These are phyloP conservation scores for Pangasius mekongensis DNA, from an alignment of 2,797 vertebrate genomes.

Conservation along the genomic window DNA sequence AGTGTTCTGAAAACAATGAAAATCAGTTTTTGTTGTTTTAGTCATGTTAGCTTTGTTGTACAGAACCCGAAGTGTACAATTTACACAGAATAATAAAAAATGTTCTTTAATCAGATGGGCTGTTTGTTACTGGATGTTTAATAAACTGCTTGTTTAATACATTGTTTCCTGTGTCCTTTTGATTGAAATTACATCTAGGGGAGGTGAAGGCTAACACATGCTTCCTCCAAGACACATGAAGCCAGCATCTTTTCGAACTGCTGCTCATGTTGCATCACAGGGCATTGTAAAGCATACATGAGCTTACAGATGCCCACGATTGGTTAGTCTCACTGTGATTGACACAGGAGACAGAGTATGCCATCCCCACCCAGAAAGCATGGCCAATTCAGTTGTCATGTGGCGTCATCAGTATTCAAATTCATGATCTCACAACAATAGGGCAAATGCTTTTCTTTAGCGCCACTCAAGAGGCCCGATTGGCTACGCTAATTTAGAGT, in stretches of 20 bases:
- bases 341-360: background rate
- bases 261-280: background rate
- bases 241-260: background rate
- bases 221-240: background rate
- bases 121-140: conserved; percentile 69
- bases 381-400: background rate
- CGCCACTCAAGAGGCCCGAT: no score
- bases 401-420: background rate
- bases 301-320: background rate
- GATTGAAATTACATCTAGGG: background rate
- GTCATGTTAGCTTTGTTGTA: conserved; percentile 61
- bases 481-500: background rate
- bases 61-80: conserved; percentile 58
- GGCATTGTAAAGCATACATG: background rate
- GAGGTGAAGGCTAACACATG: background rate
- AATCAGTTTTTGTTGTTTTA: conserved; percentile 35
- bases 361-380: background rate
- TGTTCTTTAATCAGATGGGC: conserved; percentile 59
- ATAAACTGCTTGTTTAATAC: conserved; percentile 53
- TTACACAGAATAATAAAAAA: conserved; percentile 56
- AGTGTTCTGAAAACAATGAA: conserved; percentile 13
- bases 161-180: conserved; percentile 5
- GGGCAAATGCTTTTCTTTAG: background rate
- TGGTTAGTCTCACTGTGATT: background rate
- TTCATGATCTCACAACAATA: background rate